phyloP scores from a whole-genome alignment of 2,888 invertebrate genomes.

The Caenorhabditis panamensis region DNA sequence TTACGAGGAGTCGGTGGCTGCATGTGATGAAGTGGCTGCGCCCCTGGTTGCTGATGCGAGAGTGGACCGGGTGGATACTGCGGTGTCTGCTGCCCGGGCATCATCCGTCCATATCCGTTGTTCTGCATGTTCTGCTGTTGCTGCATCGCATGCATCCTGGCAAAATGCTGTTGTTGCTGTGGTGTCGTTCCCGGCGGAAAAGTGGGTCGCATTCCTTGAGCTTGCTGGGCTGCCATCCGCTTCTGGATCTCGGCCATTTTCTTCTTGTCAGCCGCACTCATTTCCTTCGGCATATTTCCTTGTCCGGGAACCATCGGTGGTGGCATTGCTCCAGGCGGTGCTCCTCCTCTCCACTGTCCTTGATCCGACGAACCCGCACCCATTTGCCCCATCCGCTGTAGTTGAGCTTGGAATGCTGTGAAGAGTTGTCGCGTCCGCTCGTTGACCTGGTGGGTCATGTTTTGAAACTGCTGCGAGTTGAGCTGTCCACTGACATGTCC shows the following conservation, averaged over 20 bases:
- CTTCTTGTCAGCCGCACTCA: conserved; percentile 43
- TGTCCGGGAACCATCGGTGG: conserved; percentile 30
- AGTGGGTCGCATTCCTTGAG: conserved; percentile 16
- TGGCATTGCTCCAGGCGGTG: conserved; percentile 11
- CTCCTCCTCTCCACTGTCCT: not conserved
- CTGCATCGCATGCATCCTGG: conserved; percentile 10
- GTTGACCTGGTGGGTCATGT: not conserved
- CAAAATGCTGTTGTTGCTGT: conserved; percentile 34
- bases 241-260: conserved; percentile 39
- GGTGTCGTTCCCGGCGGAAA: conserved; percentile 22
- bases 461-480: not conserved
- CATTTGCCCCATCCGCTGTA: not conserved
- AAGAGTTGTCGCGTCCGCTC: not conserved
- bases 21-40: conserved; percentile 21
- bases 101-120: conserved; percentile 19
- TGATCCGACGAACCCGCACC: not conserved
- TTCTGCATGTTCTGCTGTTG: conserved; percentile 25
- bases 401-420: not conserved
- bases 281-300: conserved; percentile 6
- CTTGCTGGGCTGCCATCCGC: conserved; percentile 24
- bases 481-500: not conserved
- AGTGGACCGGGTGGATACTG: conserved; percentile 16
- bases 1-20: conserved; percentile 43
- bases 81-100: conserved; percentile 16
- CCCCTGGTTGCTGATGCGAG: not conserved